Evolutionary conservation across 2,888 invertebrate species (phyloP), one percentile per base, ranked within the genome.

Genomic region (Hyalella azteca): DNA sequence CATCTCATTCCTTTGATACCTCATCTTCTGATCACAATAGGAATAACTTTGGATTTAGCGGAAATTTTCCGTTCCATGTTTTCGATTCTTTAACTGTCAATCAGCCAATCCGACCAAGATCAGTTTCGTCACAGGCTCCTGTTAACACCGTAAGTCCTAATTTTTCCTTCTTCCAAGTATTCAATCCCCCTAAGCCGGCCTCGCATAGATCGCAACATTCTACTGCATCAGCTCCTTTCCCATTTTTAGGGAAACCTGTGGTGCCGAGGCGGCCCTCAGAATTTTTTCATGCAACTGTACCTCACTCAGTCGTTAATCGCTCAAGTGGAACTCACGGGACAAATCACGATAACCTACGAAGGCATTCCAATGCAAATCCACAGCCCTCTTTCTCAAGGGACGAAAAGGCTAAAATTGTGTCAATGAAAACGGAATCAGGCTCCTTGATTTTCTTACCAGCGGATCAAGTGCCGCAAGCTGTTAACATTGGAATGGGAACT

Each of bases 11-110:
- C 1, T 36, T 29, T 19, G 29, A 36, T 36, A 66, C 2, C 9
- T 36, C 22, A 4, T 29, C 22, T 36, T 32, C 19, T 7, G 29
- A 36, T 66, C 36, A 66, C 5, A 3, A 32, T 3, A 15, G 36
- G 36, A 36, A 32, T 15, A 5, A n/a, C 11, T 36, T 66, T 66
- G 66, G 66, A 36, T 66, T 66, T 66, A 36, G 15, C 36, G 66
- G 66, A 32, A 66, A 66, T 66, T 66, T 66, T 29, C 66, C 66
- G 29, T 66, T 66, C 39, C 66, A 66, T 15, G 66, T 66, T 7
- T 66, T 66, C 36, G 66, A 66, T 36, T 66, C 66, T 36, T 19
- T 66, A n/a, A 66, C 66, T 22, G 32, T 36, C 11, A 66, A 66
- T 66, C 66, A 66, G 19, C 66, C 66, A 19, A 66, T 66, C 1